A percentile compares a stretch with the other conserved stretches of the same genome.
phyloP scores from a whole-genome alignment of 2,888 invertebrate species.

The Tenthredo mesomela region DNA sequence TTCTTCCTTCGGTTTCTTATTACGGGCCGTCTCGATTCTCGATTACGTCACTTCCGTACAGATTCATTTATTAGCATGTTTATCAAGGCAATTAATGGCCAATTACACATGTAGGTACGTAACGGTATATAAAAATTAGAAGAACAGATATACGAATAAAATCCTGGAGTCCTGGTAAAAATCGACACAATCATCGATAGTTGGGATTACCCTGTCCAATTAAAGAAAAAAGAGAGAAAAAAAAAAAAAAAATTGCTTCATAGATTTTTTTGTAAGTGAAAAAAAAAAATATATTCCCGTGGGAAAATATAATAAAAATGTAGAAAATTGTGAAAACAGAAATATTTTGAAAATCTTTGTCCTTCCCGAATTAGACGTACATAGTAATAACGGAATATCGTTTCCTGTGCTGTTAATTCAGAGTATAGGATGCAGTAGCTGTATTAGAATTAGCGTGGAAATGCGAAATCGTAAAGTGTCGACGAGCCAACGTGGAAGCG shows the following conservation, averaged over 20 bases:
- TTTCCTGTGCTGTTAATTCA: constrained; percentile 17
- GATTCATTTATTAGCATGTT: constrained; percentile 7
- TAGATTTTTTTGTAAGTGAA: not conserved
- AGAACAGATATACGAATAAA: not conserved
- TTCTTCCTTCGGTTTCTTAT: not conserved
- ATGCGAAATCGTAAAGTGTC: constrained; percentile 57
- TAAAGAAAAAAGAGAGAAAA: no score
- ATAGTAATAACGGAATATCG: not conserved
- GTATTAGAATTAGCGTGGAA: constrained; percentile 4
- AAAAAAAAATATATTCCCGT: no score
- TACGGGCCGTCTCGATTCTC: not conserved
- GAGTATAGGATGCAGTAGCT: not conserved
- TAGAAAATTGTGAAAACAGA: no score
- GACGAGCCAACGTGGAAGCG: constrained; percentile 64
- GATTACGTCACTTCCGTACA: not conserved
- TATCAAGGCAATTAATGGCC: constrained; percentile 8
- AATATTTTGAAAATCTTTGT: not conserved
- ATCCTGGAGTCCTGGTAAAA: not conserved
- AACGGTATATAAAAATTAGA: not conserved
- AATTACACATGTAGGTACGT: not conserved
- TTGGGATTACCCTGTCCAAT: not conserved
- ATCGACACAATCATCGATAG: not conserved
- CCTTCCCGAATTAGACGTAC: constrained; percentile 7
- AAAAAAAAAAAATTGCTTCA: no score
- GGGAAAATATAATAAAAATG: not conserved